phyloP scores from a whole-genome alignment of 2,797 vertebrate genomes.

The Rousettus madagascariensis region DNA sequence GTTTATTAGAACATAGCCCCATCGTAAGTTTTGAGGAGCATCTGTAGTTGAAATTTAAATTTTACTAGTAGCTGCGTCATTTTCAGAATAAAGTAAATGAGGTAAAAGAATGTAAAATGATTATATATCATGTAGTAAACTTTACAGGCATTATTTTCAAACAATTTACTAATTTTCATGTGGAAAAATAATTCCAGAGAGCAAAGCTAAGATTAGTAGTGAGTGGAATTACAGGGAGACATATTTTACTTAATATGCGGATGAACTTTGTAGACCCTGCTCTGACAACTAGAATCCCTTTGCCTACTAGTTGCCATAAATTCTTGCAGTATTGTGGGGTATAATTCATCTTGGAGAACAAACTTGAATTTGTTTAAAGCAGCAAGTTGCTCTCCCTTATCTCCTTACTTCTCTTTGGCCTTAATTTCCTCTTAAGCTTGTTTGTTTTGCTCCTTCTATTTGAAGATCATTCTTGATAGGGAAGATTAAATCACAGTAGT shows the following conservation, averaged over 20 bases:
- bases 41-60: not conserved
- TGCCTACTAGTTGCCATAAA: not conserved
- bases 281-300: not conserved
- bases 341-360: constrained; percentile 36
- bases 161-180: not conserved
- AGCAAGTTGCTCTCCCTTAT: not conserved
- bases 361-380: not conserved
- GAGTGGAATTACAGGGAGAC: not conserved
- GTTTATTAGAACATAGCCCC: not conserved
- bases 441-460: constrained; percentile 63
- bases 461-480: constrained; percentile 60
- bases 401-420: constrained; percentile 42
- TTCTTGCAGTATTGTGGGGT: not conserved
- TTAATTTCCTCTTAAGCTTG: constrained; percentile 55
- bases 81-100: not conserved
- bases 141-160: not conserved
- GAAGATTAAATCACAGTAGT: constrained; percentile 66
- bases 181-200: not conserved
- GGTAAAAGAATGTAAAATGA: not conserved
- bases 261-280: not conserved
- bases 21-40: not conserved
- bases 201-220: not conserved
- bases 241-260: not conserved
- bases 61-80: not conserved
- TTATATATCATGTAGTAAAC: not conserved